These are phyloP conservation scores for Microplitis deprimator DNA, from an alignment of 2,888 invertebrate genomes.

Conservation along the genomic window DNA sequence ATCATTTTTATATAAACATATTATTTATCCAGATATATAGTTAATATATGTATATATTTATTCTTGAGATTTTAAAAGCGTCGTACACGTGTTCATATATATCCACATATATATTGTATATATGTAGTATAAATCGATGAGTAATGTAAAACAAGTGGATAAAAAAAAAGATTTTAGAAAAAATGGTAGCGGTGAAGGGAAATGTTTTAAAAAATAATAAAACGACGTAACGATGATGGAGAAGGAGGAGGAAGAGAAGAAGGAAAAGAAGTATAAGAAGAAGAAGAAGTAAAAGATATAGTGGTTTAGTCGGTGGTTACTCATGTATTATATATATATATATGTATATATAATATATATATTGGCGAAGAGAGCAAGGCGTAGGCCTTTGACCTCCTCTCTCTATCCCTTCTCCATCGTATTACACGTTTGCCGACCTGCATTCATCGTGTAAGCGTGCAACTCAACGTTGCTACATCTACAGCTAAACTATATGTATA, in stretches of 20 bases:
- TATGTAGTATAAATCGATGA: neutral
- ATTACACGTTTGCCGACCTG: constrained; percentile 51
- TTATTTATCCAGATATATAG: neutral
- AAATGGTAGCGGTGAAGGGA: constrained; percentile 9
- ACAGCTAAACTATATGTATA: constrained; percentile 6
- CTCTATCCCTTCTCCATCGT: constrained; percentile 31
- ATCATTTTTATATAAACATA: neutral
- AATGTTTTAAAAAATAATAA: constrained; percentile 14
- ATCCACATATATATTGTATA: neutral
- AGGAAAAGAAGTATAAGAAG: constrained; percentile 44
- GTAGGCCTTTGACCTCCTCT: constrained; percentile 69
- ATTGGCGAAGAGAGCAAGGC: constrained; percentile 61
- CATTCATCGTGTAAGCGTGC: constrained; percentile 56
- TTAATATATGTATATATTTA: constrained; percentile 36
- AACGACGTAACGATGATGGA: constrained; percentile 15
- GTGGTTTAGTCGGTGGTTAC: constrained; percentile 54
- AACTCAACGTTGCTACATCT: constrained; percentile 32
- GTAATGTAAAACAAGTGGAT: constrained; percentile 7
- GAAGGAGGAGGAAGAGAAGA: constrained; percentile 32
- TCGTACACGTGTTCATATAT: neutral
- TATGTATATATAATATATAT: constrained; percentile 6
- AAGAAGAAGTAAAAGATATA: constrained; percentile 45
- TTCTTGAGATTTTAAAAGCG: neutral
- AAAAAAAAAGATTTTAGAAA: neutral
- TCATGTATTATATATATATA: constrained; percentile 46